Conservation (phyloP, 1,140 invertebrate species). For the Drosophila quadrilineata region DNA sequence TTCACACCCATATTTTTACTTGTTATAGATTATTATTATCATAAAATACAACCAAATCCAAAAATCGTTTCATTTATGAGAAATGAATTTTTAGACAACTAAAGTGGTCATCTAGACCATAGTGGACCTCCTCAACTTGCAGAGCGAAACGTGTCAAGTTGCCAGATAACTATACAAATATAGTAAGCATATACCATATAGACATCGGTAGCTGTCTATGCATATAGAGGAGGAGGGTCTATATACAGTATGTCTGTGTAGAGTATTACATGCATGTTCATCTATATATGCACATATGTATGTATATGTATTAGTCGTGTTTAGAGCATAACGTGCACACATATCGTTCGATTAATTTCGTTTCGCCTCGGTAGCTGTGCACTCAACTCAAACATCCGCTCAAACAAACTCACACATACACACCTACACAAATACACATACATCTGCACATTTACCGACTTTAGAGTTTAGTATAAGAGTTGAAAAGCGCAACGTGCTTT, state of each 20-base stretch:
- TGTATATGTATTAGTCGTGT: constrained; percentile 31
- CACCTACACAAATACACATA: background rate
- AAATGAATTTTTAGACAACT: too few relatives aligned
- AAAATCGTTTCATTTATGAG: too few relatives aligned
- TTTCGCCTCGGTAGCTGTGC: constrained; percentile 76
- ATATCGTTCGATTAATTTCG: constrained; percentile 75
- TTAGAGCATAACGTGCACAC: constrained; percentile 51
- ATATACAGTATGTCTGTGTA: background rate
- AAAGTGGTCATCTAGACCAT: too few relatives aligned
- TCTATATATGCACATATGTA: constrained; percentile 3
- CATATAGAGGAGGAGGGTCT: too few relatives aligned
- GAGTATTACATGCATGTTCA: background rate
- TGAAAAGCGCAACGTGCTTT: constrained; percentile 4
- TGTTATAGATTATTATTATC: too few relatives aligned
- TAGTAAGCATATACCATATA: constrained; percentile 4
- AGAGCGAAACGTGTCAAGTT: constrained; percentile 75
- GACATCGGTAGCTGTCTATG: too few relatives aligned
- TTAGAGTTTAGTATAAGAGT: constrained; percentile 25
- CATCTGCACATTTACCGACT: constrained; percentile 15
- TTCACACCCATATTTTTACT: too few relatives aligned
- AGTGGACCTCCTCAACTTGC: constrained; percentile 35
- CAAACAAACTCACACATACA: constrained; percentile 21
- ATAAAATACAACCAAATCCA: too few relatives aligned
- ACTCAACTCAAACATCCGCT: constrained; percentile 77
- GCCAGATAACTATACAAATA: constrained; percentile 55